Conservation (phyloP, 53 echinoderm and acorn worm genomes). For the Antedon mediterranea region DNA sequence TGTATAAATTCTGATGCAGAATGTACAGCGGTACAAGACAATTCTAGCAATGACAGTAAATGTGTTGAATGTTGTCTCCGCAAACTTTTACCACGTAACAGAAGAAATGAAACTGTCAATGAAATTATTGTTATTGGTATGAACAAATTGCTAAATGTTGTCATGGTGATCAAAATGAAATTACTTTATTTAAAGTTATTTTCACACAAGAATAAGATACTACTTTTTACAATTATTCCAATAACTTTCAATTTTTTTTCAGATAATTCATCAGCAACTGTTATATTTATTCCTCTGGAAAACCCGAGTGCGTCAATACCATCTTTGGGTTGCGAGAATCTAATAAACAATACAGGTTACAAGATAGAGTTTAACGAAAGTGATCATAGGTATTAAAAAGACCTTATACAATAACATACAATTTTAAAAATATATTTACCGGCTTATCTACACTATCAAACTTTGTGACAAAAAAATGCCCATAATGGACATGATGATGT, state of each 20-base stretch:
- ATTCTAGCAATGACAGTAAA: neutral
- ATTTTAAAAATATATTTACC: neutral
- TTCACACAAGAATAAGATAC: too few relatives aligned
- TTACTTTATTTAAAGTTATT: too few relatives aligned
- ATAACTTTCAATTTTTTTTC: neutral
- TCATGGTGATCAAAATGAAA: too few relatives aligned
- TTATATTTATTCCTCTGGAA: neutral
- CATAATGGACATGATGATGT: too few relatives aligned
- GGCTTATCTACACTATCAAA: too few relatives aligned
- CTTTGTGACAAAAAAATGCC: too few relatives aligned
- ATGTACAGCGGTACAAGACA: neutral
- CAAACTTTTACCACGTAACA: constrained; percentile 34
- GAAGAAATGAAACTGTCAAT: constrained; percentile 9
- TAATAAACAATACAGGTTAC: neutral
- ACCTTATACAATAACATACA: neutral
- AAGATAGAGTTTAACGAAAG: neutral
- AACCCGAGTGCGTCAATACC: neutral
- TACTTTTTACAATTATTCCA: too few relatives aligned
- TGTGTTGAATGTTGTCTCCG: constrained; percentile 25
- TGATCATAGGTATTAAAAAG: neutral
- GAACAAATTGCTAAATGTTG: neutral
- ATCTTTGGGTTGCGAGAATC: neutral
- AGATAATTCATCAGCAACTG: neutral
- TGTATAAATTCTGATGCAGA: neutral
- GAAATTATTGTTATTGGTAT: constrained; percentile 58